Conservation (phyloP, 1,140 invertebrate genomes). For the Platyura marginata region DNA sequence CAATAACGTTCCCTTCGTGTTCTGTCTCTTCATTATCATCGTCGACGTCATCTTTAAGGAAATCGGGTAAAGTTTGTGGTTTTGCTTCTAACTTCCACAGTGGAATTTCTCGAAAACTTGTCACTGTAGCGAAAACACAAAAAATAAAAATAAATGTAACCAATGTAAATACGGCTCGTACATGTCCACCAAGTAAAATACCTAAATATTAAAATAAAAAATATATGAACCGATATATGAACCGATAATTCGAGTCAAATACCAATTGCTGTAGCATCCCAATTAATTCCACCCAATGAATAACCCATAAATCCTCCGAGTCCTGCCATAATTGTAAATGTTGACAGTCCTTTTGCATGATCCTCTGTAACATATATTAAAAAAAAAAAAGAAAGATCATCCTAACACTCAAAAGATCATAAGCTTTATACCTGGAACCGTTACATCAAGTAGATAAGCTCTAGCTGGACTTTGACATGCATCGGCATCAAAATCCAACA, state of each 20-base stretch:
- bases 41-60: not conserved
- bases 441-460: constrained; percentile 85
- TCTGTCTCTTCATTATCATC: not conserved
- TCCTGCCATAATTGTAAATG: constrained; percentile 93
- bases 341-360: constrained; percentile 79
- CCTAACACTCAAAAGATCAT: not conserved
- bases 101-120: constrained; percentile 77
- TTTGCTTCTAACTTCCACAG: constrained; percentile 29
- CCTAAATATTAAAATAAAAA: too few species aligned
- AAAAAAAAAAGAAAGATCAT: not conserved
- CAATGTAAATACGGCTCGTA: constrained; percentile 74
- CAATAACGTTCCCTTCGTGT: too few species aligned
- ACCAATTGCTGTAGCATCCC: constrained; percentile 72
- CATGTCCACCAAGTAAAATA: constrained; percentile 63
- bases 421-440: constrained; percentile 47
- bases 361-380: constrained; percentile 54
- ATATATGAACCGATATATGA: too few species aligned
- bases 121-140: constrained; percentile 62
- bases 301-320: constrained; percentile 88
- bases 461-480: constrained; percentile 87
- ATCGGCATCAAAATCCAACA: constrained; percentile 90
- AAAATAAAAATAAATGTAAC: constrained; percentile 72
- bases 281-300: constrained; percentile 80
- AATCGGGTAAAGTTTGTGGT: not conserved
- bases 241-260: constrained; percentile 8